phyloP scores from a whole-genome alignment of 2,113 vertebrate genomes.

The Dasypus novemcinctus region DNA sequence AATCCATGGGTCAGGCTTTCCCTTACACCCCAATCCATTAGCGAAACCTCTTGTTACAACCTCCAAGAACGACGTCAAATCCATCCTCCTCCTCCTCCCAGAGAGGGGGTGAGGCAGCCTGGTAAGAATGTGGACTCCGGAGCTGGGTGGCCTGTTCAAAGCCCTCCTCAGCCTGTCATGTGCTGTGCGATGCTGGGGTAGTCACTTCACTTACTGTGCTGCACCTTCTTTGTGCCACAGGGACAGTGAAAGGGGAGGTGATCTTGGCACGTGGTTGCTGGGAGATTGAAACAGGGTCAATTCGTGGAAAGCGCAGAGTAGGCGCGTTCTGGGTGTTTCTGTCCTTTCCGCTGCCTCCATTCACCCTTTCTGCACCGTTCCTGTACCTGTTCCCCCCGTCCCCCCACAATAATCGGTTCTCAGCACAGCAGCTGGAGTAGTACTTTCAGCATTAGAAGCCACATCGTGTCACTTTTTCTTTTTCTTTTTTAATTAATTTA shows the following conservation, averaged over 20 bases:
- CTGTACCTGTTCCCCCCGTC: not conserved
- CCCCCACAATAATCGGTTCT: not conserved
- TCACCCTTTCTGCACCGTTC: not conserved
- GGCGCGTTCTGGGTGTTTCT: accelerated
- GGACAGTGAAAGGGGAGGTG: no score
- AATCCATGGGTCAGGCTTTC: not conserved
- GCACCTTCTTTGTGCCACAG: not conserved
- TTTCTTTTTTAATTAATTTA: no score
- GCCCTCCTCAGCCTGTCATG: no score
- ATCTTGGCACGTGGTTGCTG: not conserved
- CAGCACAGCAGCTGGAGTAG: not conserved
- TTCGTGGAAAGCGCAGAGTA: not conserved
- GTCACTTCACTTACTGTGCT: not conserved
- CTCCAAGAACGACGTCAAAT: not conserved
- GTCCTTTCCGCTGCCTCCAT: not conserved
- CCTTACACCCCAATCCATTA: not conserved
- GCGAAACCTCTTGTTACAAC: not conserved
- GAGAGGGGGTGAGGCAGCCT: not conserved
- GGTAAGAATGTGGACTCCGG: not conserved
- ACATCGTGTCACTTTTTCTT: not conserved
- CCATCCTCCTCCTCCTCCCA: not conserved
- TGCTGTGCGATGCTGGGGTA: not conserved
- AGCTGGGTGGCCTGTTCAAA: not conserved
- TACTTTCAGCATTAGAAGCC: not conserved
- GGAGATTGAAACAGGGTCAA: not conserved